Evolutionary conservation across 2,113 vertebrate species (phyloP).

Genomic region (Polyodon spathula): DNA sequence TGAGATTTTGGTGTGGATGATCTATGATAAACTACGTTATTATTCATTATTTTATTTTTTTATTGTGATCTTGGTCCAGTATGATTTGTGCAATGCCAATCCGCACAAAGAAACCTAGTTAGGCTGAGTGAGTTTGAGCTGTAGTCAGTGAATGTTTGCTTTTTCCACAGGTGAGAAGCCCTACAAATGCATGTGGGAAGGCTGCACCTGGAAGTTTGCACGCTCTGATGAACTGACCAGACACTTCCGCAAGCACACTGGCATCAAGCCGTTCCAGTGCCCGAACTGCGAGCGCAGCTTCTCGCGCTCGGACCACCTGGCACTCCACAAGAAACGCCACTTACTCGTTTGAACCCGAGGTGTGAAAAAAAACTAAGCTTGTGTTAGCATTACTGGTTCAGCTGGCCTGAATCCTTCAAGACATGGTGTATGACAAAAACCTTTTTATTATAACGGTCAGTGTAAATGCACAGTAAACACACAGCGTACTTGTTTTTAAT

Average conservation of each 20-base stretch:
- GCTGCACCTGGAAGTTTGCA: conserved; percentile 98
- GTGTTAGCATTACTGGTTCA: conserved; percentile 26
- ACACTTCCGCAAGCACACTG: conserved; percentile 97
- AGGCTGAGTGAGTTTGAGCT: too few relatives aligned
- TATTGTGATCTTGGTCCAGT: too few relatives aligned
- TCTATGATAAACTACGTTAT: too few relatives aligned
- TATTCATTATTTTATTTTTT: too few relatives aligned
- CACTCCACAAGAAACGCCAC: conserved; percentile 94
- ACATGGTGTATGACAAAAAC: too few relatives aligned
- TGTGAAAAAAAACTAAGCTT: too few relatives aligned
- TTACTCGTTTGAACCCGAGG: conserved; percentile 53
- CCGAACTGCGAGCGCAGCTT: conserved; percentile 97
- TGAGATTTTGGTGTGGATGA: too few relatives aligned
- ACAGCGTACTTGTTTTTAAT: not conserved
- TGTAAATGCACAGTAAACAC: conserved; percentile 17
- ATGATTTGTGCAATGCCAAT: too few relatives aligned
- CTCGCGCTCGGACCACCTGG: conserved; percentile 92
- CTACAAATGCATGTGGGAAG: conserved; percentile 96
- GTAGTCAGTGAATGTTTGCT: not conserved
- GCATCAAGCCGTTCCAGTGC: conserved; percentile 95
- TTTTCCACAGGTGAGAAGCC: conserved; percentile 82
- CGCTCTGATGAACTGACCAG: conserved; percentile 95
- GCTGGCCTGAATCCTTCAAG: conserved; percentile 62
- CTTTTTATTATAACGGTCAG: conserved; percentile 19
- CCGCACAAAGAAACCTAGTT: too few relatives aligned